Evolutionary conservation across 92 coral and sea anemone species (phyloP).

Genomic region (Diadumene lineata): DNA sequence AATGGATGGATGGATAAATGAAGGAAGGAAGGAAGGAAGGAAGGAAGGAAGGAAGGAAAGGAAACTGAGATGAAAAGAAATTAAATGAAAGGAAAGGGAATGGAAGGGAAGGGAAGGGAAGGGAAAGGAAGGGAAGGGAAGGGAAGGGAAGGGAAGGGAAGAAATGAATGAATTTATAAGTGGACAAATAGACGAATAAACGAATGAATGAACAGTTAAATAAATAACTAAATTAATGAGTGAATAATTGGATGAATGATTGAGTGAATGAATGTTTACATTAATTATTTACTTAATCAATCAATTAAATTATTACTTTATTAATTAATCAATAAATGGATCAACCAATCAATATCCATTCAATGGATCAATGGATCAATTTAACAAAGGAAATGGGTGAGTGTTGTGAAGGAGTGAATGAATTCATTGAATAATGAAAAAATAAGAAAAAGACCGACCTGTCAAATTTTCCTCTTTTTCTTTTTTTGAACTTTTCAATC

Average conservation of each 20-base stretch:
- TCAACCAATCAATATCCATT: neutral
- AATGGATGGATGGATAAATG: neutral
- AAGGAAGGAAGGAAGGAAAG: too few species aligned
- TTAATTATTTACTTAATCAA: too few species aligned
- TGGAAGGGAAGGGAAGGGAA: neutral
- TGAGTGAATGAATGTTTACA: neutral
- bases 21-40: neutral
- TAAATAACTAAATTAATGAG: neutral
- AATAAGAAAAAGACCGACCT: neutral
- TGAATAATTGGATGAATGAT: neutral
- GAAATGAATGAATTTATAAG: neutral
- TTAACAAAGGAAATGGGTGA: neutral
- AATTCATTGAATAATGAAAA: neutral
- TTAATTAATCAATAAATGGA: neutral
- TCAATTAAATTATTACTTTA: too few species aligned
- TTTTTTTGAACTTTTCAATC: constrained; percentile 41
- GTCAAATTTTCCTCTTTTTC: constrained; percentile 8
- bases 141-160: neutral
- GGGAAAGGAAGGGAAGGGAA: neutral
- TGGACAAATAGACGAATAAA: neutral
- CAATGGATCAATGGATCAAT: neutral
- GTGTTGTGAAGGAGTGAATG: neutral
- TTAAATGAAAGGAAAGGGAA: neutral
- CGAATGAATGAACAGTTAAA: neutral
- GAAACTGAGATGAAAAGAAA: too few species aligned